Conservation (phyloP, 2,113 vertebrate genomes). For the Oncorhynchus masou region DNA sequence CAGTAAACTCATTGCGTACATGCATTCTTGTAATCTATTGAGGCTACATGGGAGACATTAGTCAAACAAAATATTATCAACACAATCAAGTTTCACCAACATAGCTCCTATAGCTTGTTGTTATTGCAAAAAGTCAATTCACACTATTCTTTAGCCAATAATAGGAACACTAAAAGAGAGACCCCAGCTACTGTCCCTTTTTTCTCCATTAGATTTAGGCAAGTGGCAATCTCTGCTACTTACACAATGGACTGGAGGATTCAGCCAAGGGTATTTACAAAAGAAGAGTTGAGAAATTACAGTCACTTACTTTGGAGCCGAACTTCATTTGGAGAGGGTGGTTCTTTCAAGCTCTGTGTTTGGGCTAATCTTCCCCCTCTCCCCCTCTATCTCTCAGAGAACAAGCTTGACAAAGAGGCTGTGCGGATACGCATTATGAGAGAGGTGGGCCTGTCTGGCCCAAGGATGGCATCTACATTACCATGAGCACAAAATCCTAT, state of each 20-base stretch:
- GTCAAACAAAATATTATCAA: too few relatives aligned
- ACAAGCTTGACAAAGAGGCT: slow-evolving; percentile 21
- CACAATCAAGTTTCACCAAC: too few relatives aligned
- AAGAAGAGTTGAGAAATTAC: slow-evolving; percentile 1
- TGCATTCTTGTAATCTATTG: too few relatives aligned
- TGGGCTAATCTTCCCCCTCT: slow-evolving; percentile 13
- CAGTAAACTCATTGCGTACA: too few relatives aligned
- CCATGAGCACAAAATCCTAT: slow-evolving; percentile 35
- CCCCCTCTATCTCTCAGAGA: not conserved
- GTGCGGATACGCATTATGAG: slow-evolving; percentile 15
- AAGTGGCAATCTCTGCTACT: not conserved
- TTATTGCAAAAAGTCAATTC: too few relatives aligned
- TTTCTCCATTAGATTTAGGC: not conserved
- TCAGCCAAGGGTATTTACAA: not conserved
- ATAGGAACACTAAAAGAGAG: not conserved
- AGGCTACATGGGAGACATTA: too few relatives aligned
- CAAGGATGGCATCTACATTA: slow-evolving; percentile 25
- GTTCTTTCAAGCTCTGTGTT: slow-evolving; percentile 6
- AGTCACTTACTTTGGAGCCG: slow-evolving; percentile 15
- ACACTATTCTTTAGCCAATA: not conserved
- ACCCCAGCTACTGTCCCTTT: not conserved
- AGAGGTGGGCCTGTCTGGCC: slow-evolving; percentile 13
- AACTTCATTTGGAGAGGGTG: slow-evolving; percentile 21
- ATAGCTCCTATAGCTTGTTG: too few relatives aligned
- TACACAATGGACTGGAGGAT: not conserved